Percentiles rank a stretch among this genome's conserved stretches.
Conservation (phyloP, 1,140 invertebrate species). For the Lineus longissimus region DNA sequence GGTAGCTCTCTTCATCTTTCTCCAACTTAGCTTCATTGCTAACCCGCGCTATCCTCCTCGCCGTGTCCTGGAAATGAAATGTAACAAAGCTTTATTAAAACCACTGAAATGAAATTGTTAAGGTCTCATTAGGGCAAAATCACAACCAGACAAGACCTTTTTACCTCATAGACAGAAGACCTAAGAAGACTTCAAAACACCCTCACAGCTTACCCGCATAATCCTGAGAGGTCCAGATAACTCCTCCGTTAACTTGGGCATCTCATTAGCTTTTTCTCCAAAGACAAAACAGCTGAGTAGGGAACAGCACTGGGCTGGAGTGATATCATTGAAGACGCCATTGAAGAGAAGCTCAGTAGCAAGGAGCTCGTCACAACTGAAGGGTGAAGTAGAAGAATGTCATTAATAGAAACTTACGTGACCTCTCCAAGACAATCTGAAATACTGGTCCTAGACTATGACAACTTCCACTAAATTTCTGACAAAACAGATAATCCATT, state of each 20-base stretch:
- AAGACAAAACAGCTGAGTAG: slow-evolving; percentile 96
- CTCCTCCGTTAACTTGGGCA: slow-evolving; percentile 80
- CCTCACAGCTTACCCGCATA: slow-evolving; percentile 65
- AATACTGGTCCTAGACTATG: too few relatives aligned
- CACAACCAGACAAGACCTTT: too few relatives aligned
- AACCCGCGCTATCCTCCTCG: slow-evolving; percentile 63
- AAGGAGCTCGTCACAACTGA: slow-evolving; percentile 91
- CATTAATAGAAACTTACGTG: neutral
- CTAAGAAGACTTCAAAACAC: too few relatives aligned
- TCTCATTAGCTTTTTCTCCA: slow-evolving; percentile 85
- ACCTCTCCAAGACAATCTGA: neutral
- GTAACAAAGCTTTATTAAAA: neutral
- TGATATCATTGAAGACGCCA: slow-evolving; percentile 86
- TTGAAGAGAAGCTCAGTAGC: slow-evolving; percentile 98
- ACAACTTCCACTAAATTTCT: too few relatives aligned
- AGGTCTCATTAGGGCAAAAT: too few relatives aligned
- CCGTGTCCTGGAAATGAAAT: slow-evolving; percentile 45
- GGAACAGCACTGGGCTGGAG: slow-evolving; percentile 76
- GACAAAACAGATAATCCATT: neutral
- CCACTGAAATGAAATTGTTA: too few relatives aligned
- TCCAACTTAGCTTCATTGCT: slow-evolving; percentile 86
- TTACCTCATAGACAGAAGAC: too few relatives aligned
- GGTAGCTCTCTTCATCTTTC: slow-evolving; percentile 79
- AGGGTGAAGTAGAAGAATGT: slow-evolving; percentile 34
- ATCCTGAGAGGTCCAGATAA: slow-evolving; percentile 79